These are phyloP conservation scores for Dysmachus trigonus DNA, from an alignment of 2,888 invertebrate species.

Conservation along the genomic window DNA sequence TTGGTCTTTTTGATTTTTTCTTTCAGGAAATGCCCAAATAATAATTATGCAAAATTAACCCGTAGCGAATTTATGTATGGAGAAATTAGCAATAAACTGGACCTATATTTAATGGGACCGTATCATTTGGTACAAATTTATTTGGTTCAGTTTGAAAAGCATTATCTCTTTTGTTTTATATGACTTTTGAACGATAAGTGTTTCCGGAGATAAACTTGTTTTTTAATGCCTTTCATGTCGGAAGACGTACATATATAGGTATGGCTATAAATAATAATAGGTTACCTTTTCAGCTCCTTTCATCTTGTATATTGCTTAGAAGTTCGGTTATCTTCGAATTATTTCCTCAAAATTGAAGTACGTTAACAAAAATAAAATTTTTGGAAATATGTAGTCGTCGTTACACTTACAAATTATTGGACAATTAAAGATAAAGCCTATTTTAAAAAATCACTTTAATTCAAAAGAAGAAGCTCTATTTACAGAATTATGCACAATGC, in stretches of 20 bases:
- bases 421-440: too few relatives aligned
- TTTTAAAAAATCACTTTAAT: too few relatives aligned
- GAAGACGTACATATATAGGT: background rate
- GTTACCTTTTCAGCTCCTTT: background rate
- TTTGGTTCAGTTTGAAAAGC: background rate
- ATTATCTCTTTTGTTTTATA: background rate
- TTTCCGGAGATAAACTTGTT: background rate
- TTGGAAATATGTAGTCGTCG: too few relatives aligned
- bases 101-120: background rate
- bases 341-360: background rate
- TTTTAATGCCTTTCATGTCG: background rate
- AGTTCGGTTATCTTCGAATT: background rate
- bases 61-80: background rate
- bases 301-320: background rate
- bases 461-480: too few relatives aligned
- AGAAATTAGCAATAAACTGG: background rate
- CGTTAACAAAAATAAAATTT: too few relatives aligned
- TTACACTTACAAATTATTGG: too few relatives aligned
- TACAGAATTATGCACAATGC: too few relatives aligned
- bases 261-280: background rate
- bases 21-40: background rate
- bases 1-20: background rate
- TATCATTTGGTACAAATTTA: background rate
- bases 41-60: background rate
- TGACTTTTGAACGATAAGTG: background rate